Conservation (phyloP, 1,140 invertebrate species). For the Drosophila suzukii region DNA sequence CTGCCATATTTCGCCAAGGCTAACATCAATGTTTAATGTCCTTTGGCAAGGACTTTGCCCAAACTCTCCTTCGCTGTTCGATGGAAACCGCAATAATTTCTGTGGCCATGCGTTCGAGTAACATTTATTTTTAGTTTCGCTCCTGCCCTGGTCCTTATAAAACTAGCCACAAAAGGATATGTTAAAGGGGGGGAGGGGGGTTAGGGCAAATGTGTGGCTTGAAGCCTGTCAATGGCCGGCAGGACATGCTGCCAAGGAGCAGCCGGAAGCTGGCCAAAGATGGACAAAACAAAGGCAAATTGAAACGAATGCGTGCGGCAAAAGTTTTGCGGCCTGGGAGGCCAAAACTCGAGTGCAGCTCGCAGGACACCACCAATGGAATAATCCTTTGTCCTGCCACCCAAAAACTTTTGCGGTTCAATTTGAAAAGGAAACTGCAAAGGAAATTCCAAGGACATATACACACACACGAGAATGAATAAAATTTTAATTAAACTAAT, state of each 20-base stretch:
- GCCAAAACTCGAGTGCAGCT: constrained; percentile 49
- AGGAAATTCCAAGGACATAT: constrained; percentile 30
- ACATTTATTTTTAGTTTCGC: constrained; percentile 72
- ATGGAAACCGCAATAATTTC: constrained; percentile 72
- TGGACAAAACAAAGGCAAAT: constrained; percentile 62
- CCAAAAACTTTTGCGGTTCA: constrained; percentile 73
- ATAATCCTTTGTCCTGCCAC: constrained; percentile 63
- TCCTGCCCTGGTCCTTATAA: constrained; percentile 4
- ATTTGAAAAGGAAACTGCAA: constrained; percentile 73
- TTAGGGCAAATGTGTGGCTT: constrained; percentile 19
- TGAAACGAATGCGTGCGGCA: constrained; percentile 77
- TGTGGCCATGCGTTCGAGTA: constrained; percentile 50
- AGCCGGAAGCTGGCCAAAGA: constrained; percentile 14
- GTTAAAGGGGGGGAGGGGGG: constrained; percentile 11
- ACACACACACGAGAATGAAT: constrained; percentile 29
- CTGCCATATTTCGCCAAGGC: constrained; percentile 10
- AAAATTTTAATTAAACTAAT: constrained; percentile 82
- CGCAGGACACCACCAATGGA: constrained; percentile 69
- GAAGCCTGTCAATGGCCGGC: constrained; percentile 60
- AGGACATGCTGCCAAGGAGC: constrained; percentile 26
- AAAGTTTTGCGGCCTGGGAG: constrained; percentile 62
- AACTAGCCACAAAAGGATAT: constrained; percentile 53
- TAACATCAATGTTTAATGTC: constrained; percentile 63
- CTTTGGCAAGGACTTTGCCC: constrained; percentile 36
- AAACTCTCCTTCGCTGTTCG: constrained; percentile 29